These are phyloP conservation scores for Perca flavescens DNA, from an alignment of 2,113 vertebrate genomes.

Conservation along the genomic window DNA sequence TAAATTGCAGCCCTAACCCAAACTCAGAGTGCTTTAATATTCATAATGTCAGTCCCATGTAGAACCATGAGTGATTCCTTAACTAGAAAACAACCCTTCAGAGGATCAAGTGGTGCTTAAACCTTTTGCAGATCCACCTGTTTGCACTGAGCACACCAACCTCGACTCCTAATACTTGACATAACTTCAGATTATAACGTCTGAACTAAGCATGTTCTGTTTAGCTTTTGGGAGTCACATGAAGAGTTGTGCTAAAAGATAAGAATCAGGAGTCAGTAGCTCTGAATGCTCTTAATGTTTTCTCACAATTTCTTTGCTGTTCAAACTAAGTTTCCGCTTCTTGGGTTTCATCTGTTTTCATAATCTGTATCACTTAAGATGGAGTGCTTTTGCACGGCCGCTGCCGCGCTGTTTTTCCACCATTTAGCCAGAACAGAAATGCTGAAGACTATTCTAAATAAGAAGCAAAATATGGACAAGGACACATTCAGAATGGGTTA, in stretches of 20 bases:
- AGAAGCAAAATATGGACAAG: slow-evolving; percentile 22
- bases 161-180: slow-evolving; percentile 21
- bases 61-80: not conserved
- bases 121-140: slow-evolving; percentile 28
- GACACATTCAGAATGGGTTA: slow-evolving; percentile 15
- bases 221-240: slow-evolving; percentile 12
- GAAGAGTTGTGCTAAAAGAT: slow-evolving; percentile 13
- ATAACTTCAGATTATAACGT: slow-evolving; percentile 28
- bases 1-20: not conserved
- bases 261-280: slow-evolving; percentile 61
- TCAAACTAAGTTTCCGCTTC: slow-evolving; percentile 52
- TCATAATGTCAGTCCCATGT: not conserved
- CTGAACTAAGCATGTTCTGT: slow-evolving; percentile 7
- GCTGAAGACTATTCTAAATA: slow-evolving; percentile 41
- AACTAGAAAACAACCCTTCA: slow-evolving; percentile 35
- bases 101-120: slow-evolving; percentile 50
- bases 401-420: not conserved
- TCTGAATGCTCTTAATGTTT: slow-evolving; percentile 42
- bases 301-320: slow-evolving; percentile 50
- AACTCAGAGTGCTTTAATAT: not conserved
- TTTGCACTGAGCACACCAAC: slow-evolving; percentile 17
- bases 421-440: not conserved
- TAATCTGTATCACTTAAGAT: slow-evolving; percentile 67
- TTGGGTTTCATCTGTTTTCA: slow-evolving; percentile 68
- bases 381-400: slow-evolving; percentile 15